These are phyloP conservation scores for Cariama cristata DNA, from an alignment of 2,113 vertebrate species.

Conservation along the genomic window DNA sequence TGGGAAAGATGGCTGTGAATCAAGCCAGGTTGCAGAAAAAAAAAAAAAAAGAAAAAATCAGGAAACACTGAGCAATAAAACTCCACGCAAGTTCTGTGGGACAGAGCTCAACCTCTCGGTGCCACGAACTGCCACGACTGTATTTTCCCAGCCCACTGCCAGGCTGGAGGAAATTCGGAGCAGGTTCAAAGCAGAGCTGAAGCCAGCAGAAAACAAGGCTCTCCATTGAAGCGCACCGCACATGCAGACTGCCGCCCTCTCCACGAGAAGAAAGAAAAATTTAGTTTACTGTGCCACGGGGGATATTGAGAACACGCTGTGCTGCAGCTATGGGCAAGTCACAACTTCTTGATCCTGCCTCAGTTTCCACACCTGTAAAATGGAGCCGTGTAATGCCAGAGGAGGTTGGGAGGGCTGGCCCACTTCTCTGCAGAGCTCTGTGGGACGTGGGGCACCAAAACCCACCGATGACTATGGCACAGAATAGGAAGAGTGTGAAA, in stretches of 20 bases:
- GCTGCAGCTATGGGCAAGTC: background rate
- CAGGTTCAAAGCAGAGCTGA: constrained; percentile 20
- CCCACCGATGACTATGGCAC: fast-evolving
- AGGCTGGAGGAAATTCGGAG: constrained; percentile 11
- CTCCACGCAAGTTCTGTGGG: background rate
- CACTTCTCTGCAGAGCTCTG: background rate
- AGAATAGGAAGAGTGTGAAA: background rate
- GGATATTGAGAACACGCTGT: fast-evolving
- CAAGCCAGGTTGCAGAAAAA: background rate
- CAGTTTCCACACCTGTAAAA: background rate
- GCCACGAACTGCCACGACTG: constrained; percentile 45
- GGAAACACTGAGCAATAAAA: constrained; percentile 33
- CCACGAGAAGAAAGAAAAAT: background rate
- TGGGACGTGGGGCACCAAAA: background rate
- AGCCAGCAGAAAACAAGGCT: constrained; percentile 52
- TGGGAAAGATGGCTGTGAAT: background rate
- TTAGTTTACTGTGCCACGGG: fast-evolving
- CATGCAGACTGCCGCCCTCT: background rate
- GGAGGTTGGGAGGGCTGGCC: background rate
- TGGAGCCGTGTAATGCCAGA: fast-evolving
- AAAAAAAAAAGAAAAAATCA: background rate
- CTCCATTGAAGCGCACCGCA: background rate
- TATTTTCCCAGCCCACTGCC: constrained; percentile 37
- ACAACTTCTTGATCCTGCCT: background rate
- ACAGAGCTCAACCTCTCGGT: background rate